These are phyloP conservation scores for Drosophila leonis DNA, from an alignment of 2,888 invertebrate genomes.

Conservation along the genomic window DNA sequence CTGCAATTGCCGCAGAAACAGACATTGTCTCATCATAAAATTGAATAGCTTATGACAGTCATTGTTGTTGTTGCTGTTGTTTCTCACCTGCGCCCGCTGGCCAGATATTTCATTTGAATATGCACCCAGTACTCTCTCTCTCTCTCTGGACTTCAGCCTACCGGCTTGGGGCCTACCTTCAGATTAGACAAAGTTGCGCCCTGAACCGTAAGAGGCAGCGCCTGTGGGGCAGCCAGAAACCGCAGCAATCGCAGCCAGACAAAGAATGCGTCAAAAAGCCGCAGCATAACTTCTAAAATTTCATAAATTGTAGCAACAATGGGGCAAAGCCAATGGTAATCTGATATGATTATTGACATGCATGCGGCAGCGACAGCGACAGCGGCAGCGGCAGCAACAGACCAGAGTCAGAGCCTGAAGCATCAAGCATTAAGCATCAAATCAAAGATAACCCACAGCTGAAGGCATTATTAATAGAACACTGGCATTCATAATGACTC, in stretches of 20 bases:
- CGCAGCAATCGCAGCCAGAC: constrained; percentile 57
- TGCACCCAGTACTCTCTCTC: not conserved
- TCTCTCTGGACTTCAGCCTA: not conserved
- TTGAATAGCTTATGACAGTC: constrained; percentile 51
- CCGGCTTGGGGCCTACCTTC: constrained; percentile 19
- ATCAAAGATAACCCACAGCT: constrained; percentile 72
- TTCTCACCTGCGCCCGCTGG: constrained; percentile 30
- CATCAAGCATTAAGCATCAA: constrained; percentile 50
- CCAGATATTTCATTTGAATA: constrained; percentile 45
- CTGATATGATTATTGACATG: constrained; percentile 79
- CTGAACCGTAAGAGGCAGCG: constrained; percentile 29
- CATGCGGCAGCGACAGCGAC: constrained; percentile 54
- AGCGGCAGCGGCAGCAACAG: constrained; percentile 11
- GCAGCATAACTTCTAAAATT: constrained; percentile 79
- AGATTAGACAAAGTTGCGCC: constrained; percentile 62
- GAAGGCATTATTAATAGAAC: constrained; percentile 72
- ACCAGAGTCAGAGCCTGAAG: constrained; percentile 10
- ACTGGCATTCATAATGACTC: constrained; percentile 66
- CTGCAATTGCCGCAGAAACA: constrained; percentile 11
- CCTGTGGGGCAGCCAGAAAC: constrained; percentile 34
- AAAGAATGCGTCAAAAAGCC: constrained; percentile 78
- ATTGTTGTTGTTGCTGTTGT: constrained; percentile 40
- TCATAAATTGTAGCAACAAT: constrained; percentile 80
- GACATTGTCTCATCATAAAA: constrained; percentile 48
- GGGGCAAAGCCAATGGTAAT: constrained; percentile 78